A percentile compares a stretch with the other conserved stretches of the same genome.
These are phyloP conservation scores for Haemorhous mexicanus DNA, from an alignment of 2,113 vertebrate genomes.

Conservation along the genomic window DNA sequence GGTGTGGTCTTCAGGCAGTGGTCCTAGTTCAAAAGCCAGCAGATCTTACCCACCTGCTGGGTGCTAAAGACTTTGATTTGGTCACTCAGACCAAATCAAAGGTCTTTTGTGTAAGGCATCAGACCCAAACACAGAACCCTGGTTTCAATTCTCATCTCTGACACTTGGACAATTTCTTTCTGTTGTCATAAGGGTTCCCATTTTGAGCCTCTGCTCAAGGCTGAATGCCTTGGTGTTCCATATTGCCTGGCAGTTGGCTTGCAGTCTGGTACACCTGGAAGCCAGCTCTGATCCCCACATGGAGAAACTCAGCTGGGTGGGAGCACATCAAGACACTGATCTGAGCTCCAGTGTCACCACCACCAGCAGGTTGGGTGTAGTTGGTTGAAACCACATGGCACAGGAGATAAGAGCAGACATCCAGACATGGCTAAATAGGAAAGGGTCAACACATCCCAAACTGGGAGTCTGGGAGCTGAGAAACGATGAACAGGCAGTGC, in stretches of 20 bases:
- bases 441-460: background rate
- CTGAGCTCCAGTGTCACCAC: background rate
- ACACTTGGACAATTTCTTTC: background rate
- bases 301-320: background rate
- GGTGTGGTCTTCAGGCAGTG: background rate
- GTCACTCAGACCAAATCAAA: background rate
- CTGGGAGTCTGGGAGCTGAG: background rate
- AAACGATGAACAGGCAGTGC: background rate
- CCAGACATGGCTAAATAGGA: background rate
- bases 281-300: background rate
- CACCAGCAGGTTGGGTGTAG: background rate
- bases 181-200: background rate
- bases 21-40: background rate
- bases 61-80: accelerated
- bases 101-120: background rate
- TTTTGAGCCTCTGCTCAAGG: background rate
- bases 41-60: background rate
- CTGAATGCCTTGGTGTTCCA: background rate
- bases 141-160: background rate
- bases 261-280: background rate
- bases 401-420: background rate
- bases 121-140: background rate
- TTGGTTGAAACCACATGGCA: background rate
- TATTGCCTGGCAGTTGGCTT: background rate
- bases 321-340: background rate